Conservation (phyloP, 2,113 vertebrate species). For the Oophaga pumilio region DNA sequence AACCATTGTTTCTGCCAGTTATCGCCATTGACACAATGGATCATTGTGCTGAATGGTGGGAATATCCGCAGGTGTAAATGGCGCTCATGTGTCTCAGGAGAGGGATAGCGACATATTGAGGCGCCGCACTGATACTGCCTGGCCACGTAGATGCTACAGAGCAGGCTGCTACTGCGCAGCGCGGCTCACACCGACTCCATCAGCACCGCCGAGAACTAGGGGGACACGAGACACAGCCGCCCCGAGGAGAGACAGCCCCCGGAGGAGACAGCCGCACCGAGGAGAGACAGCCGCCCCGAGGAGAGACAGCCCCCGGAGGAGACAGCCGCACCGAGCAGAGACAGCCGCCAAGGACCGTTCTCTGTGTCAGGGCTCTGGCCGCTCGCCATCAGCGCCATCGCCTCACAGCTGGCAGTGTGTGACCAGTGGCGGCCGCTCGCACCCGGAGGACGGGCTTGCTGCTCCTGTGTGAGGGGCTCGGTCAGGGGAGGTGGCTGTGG, state of each 20-base stretch:
- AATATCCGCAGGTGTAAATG: too few relatives aligned
- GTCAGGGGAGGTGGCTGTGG: constrained; percentile 24
- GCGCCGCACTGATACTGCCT: background rate
- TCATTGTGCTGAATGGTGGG: too few relatives aligned
- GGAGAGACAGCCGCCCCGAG: too few relatives aligned
- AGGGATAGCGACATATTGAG: background rate
- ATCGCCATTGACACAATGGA: too few relatives aligned
- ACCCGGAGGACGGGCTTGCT: constrained; percentile 10
- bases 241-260: too few relatives aligned
- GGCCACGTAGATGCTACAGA: background rate
- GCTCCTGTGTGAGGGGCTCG: constrained; percentile 8
- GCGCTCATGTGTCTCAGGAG: background rate
- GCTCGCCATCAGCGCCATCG: background rate
- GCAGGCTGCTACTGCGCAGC: background rate
- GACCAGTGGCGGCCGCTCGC: background rate
- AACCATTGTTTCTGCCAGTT: too few relatives aligned
- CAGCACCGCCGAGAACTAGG: constrained; percentile 1
- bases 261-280: too few relatives aligned
- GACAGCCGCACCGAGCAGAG: too few relatives aligned
- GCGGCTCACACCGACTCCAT: background rate
- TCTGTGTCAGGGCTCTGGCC: constrained; percentile 35
- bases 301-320: too few relatives aligned
- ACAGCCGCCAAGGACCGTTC: background rate
- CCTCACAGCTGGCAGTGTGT: constrained; percentile 18
- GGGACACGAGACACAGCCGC: background rate